These are phyloP conservation scores for Echinops telfairi DNA, from an alignment of 2,113 vertebrate genomes.

Conservation along the genomic window DNA sequence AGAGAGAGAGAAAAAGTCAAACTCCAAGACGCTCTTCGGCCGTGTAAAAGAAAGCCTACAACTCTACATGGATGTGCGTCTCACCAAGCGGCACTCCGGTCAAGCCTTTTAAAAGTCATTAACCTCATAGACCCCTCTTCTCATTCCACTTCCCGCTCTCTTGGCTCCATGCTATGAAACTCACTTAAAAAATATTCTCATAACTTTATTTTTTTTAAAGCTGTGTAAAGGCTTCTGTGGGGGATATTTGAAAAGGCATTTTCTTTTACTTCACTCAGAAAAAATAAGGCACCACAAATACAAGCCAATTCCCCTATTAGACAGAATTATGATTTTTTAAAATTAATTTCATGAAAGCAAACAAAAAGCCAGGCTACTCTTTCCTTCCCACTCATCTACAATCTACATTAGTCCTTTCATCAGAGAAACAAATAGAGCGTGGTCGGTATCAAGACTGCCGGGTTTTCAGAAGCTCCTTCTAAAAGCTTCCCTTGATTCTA, in stretches of 20 bases:
- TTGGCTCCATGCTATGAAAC: neutral
- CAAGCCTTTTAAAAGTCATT: constrained; percentile 28
- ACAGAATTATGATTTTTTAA: neutral
- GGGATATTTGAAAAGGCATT: neutral
- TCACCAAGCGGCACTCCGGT: neutral
- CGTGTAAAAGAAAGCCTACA: neutral
- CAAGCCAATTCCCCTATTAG: neutral
- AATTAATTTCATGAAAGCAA: constrained; percentile 47
- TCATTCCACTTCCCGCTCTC: neutral
- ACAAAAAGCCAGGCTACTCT: constrained; percentile 4
- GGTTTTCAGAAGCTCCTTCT: neutral
- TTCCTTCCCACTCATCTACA: constrained; percentile 25
- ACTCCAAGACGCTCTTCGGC: neutral
- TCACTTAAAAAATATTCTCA: neutral
- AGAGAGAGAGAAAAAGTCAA: no score
- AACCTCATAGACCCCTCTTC: neutral
- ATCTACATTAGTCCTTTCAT: neutral
- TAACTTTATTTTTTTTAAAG: neutral
- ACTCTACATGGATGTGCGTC: neutral
- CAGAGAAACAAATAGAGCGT: neutral
- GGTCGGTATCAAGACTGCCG: neutral
- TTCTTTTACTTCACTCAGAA: constrained; percentile 22
- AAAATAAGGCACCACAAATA: neutral
- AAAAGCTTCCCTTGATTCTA: constrained; percentile 9
- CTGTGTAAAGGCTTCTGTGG: neutral